Percentiles rank a stretch among this genome's conserved stretches.
Evolutionary conservation across 37 sponge, comb jelly and placozoan genomes (phyloP).

Genomic region (Trichoplax adhaerens): DNA sequence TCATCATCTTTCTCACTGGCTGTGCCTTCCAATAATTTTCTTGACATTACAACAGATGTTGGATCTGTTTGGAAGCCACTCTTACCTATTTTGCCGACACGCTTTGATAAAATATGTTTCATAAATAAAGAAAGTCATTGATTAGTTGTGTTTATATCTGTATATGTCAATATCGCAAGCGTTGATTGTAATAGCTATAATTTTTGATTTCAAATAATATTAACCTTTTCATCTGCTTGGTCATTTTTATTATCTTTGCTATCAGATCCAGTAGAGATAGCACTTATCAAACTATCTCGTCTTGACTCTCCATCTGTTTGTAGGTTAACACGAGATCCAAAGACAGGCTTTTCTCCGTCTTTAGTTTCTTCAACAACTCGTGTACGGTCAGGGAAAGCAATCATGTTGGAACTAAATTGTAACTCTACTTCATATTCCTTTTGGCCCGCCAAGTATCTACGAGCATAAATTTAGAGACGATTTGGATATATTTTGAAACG

Average conservation of each 20-base stretch:
- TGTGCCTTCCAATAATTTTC: constrained; percentile 3
- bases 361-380: constrained; percentile 11
- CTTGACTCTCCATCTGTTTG: too few relatives aligned
- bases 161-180: too few relatives aligned
- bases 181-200: too few relatives aligned
- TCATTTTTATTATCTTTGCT: constrained; percentile 4
- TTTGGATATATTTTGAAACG: too few relatives aligned
- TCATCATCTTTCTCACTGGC: constrained; percentile 12
- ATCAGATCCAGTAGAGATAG: too few relatives aligned
- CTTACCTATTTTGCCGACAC: too few relatives aligned
- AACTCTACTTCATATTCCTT: constrained; percentile 30
- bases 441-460: constrained; percentile 17
- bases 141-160: too few relatives aligned
- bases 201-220: too few relatives aligned
- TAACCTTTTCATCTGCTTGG: background rate
- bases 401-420: constrained; percentile 16
- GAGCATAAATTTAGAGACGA: background rate
- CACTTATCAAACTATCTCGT: too few relatives aligned
- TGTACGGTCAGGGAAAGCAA: constrained; percentile 21
- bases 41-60: constrained; percentile 3
- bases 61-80: too few relatives aligned
- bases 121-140: too few relatives aligned
- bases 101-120: too few relatives aligned
- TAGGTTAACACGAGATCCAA: background rate
- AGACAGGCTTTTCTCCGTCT: constrained; percentile 8